Conservation (phyloP, 2,797 vertebrate species). For the Hypotaenidia okinawae region DNA sequence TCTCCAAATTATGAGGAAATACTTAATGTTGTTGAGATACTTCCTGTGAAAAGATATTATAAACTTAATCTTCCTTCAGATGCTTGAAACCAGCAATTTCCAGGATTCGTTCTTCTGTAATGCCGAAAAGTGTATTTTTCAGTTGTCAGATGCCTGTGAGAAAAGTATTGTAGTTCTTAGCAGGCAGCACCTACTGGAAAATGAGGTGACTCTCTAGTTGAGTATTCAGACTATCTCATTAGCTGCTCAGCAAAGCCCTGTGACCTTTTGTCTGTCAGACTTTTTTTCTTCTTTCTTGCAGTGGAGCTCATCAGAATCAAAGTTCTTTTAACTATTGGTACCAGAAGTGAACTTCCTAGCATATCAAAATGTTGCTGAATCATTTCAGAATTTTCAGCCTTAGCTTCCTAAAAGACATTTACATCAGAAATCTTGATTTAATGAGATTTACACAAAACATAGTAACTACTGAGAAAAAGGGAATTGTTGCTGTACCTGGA, state of each 20-base stretch:
- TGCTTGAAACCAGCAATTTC: background rate
- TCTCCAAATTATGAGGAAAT: background rate
- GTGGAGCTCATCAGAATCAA: slow-evolving; percentile 8
- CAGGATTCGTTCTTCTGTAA: background rate
- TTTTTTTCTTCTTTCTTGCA: background rate
- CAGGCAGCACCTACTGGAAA: background rate
- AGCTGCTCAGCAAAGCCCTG: background rate
- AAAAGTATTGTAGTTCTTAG: background rate
- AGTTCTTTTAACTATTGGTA: slow-evolving; percentile 44
- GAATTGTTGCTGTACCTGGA: background rate
- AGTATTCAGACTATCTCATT: slow-evolving; percentile 13
- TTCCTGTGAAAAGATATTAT: background rate
- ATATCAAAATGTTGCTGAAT: background rate
- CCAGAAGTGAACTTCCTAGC: background rate
- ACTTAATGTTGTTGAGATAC: background rate
- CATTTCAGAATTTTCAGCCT: background rate
- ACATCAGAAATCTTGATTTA: background rate
- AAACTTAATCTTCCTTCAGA: background rate
- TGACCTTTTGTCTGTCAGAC: slow-evolving; percentile 42
- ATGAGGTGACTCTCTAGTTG: background rate
- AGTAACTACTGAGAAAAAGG: background rate
- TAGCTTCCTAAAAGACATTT: slow-evolving; percentile 6
- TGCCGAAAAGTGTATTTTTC: background rate
- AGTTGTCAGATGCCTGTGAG: background rate
- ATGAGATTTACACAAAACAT: background rate